Conservation (phyloP, 2,888 invertebrate species). For the Adelphocoris suturalis region DNA sequence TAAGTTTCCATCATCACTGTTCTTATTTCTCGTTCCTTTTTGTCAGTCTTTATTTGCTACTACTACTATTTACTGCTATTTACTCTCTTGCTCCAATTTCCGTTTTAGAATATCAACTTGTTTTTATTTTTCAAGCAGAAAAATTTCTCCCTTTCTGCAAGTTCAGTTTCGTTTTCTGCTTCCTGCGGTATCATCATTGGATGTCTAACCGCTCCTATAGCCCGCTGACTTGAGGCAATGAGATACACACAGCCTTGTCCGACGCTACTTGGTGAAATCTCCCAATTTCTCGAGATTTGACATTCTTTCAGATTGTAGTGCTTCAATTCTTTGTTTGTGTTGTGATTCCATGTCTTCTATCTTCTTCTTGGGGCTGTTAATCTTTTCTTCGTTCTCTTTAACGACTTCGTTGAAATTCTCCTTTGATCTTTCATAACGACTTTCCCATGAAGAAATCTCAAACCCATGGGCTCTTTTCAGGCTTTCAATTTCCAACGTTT, state of each 20-base stretch:
- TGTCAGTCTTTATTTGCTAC: constrained; percentile 71
- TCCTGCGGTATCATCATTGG: constrained; percentile 64
- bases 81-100: constrained; percentile 57
- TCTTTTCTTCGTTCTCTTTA: constrained; percentile 73
- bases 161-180: constrained; percentile 72
- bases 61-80: constrained; percentile 70
- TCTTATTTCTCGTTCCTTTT: constrained; percentile 71
- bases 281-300: constrained; percentile 73
- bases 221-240: constrained; percentile 63
- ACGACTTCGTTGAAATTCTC: constrained; percentile 69
- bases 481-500: constrained; percentile 73
- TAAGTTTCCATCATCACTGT: constrained; percentile 64
- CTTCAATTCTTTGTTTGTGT: constrained; percentile 72
- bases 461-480: constrained; percentile 73
- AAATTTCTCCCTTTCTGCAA: constrained; percentile 73
- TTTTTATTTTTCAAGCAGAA: constrained; percentile 74
- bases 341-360: constrained; percentile 69
- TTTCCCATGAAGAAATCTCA: constrained; percentile 73
- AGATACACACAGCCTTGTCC: constrained; percentile 72
- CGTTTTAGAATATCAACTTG: constrained; percentile 72
- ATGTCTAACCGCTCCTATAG: constrained; percentile 28
- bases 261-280: constrained; percentile 74
- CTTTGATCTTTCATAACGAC: constrained; percentile 72
- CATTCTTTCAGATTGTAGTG: constrained; percentile 73
- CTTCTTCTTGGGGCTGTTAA: constrained; percentile 73